A percentile compares a stretch with the other conserved stretches of the same genome.
Conservation (phyloP, 2,113 vertebrate genomes). For the Ardeotis arabs region DNA sequence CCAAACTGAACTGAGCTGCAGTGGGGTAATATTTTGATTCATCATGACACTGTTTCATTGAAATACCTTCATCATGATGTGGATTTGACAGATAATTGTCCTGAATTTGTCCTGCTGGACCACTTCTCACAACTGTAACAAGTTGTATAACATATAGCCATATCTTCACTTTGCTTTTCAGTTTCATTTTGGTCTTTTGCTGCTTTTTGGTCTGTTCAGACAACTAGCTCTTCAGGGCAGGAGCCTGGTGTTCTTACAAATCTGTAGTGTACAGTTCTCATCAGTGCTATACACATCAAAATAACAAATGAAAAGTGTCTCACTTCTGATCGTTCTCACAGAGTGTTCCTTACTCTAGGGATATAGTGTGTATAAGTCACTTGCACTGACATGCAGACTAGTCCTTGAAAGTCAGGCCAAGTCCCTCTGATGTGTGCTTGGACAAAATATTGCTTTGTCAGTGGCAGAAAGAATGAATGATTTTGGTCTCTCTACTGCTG, state of each 20-base stretch:
- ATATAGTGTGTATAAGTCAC: not conserved
- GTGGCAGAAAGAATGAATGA: not conserved
- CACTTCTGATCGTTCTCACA: not conserved
- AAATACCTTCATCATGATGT: not conserved
- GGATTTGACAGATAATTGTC: not conserved
- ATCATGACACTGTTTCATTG: not conserved
- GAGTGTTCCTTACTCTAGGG: fast-evolving
- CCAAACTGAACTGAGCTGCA: not conserved
- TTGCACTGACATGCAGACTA: not conserved
- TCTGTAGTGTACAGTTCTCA: not conserved
- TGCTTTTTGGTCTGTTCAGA: not conserved
- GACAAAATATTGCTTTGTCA: not conserved
- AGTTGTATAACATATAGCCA: not conserved
- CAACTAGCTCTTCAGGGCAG: not conserved
- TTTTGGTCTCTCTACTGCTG: not conserved
- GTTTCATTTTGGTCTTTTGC: not conserved
- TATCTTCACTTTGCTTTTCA: not conserved
- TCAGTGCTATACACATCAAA: not conserved
- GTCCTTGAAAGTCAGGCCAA: not conserved
- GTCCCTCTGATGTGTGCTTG: not conserved
- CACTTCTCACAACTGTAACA: not conserved
- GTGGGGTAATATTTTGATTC: not conserved
- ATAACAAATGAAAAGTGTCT: not conserved
- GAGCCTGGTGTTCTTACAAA: not conserved
- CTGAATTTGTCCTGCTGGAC: not conserved